Evolutionary conservation across 2,797 vertebrate species (phyloP).

Genomic region (Otolemur crassicaudatus): DNA sequence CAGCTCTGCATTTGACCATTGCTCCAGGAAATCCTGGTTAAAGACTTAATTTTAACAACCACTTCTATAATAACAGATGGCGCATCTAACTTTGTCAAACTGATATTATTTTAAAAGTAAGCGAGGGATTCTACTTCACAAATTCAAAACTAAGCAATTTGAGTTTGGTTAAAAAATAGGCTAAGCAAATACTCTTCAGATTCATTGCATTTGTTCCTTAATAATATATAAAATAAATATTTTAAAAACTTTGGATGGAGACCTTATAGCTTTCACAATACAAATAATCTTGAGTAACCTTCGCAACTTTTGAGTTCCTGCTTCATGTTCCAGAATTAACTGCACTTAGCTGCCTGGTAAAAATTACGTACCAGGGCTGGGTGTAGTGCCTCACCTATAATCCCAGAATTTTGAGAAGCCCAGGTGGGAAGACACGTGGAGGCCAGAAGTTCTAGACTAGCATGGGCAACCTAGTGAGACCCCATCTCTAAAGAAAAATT

Average conservation of each 20-base stretch:
- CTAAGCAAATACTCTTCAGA: neutral
- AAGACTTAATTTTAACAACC: neutral
- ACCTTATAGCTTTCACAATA: neutral
- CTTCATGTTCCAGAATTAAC: neutral
- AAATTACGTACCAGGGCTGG: neutral
- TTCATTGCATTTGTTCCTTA: neutral
- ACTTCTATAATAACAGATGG: neutral
- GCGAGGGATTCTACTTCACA: neutral
- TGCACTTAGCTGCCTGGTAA: neutral
- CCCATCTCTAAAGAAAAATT: too few relatives aligned
- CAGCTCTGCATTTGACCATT: neutral
- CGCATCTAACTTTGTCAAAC: neutral
- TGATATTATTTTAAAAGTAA: neutral
- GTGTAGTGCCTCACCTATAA: too few relatives aligned
- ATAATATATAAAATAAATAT: neutral
- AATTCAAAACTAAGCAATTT: neutral
- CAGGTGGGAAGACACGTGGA: too few relatives aligned
- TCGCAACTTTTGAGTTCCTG: neutral
- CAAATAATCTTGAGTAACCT: neutral
- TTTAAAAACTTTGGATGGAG: neutral
- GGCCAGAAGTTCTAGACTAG: too few relatives aligned
- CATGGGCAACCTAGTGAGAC: too few relatives aligned
- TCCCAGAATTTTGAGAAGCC: neutral
- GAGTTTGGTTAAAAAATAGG: neutral
- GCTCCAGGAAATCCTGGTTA: neutral